Percentiles rank a stretch among this genome's conserved stretches.
These are phyloP conservation scores for Pelecanus crispus DNA, from an alignment of 2,113 vertebrate species.

Conservation along the genomic window DNA sequence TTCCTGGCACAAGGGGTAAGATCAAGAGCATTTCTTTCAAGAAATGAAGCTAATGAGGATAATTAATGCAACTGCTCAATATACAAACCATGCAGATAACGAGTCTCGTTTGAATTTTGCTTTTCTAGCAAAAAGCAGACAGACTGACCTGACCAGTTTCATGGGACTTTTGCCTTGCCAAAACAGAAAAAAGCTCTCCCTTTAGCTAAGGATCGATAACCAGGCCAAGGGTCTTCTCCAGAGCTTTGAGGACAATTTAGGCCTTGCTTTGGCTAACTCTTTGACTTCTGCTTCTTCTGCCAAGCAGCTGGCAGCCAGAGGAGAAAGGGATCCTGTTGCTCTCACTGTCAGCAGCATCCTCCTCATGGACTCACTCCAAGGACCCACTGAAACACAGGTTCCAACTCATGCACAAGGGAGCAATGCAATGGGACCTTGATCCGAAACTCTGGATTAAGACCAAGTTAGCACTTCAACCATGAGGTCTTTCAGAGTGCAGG, in stretches of 20 bases:
- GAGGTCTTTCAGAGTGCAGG: not conserved
- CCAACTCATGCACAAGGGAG: not conserved
- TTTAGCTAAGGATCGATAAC: not conserved
- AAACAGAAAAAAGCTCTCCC: not conserved
- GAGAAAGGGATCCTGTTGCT: rapidly evolving
- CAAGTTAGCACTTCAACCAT: not conserved
- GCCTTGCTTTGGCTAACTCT: not conserved
- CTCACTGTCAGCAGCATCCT: not conserved
- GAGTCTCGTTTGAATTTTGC: not conserved
- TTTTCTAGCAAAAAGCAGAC: not conserved
- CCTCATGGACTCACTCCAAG: not conserved
- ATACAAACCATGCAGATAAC: conserved; percentile 26
- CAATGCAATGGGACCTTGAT: not conserved
- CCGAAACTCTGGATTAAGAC: not conserved
- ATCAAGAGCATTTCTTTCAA: conserved; percentile 41
- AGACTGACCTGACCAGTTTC: not conserved
- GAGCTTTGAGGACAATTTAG: not conserved
- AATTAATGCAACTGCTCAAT: conserved; percentile 45
- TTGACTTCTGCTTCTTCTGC: not conserved
- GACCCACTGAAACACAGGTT: not conserved
- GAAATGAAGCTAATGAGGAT: conserved; percentile 41
- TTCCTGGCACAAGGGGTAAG: conserved; percentile 43
- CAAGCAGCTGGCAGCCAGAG: not conserved
- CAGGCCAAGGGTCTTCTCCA: not conserved
- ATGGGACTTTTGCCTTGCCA: not conserved